phyloP scores from a whole-genome alignment of 2,113 vertebrate genomes.

The Spea bombifrons region DNA sequence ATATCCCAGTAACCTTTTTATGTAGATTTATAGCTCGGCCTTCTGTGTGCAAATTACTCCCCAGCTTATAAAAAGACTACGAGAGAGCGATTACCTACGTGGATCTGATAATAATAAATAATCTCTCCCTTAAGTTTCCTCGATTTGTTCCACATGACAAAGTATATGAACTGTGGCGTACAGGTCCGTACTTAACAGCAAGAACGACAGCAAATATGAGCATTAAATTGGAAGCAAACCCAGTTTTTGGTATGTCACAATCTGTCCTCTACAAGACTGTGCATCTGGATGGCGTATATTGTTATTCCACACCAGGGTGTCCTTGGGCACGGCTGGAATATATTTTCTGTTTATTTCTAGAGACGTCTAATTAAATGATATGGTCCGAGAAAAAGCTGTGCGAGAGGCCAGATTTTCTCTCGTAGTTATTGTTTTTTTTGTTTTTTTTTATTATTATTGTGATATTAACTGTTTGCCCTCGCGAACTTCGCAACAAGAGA shows the following conservation, averaged over 20 bases:
- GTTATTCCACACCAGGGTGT: conserved; percentile 44
- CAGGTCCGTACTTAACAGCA: conserved; percentile 51
- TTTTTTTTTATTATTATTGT: not conserved
- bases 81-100: not conserved
- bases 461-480: conserved; percentile 41
- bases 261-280: conserved; percentile 55
- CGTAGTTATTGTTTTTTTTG: conserved; percentile 15
- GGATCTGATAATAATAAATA: conserved; percentile 41
- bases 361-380: conserved; percentile 49
- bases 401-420: conserved; percentile 34
- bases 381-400: conserved; percentile 45
- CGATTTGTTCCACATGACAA: conserved; percentile 50
- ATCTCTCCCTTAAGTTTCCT: conserved; percentile 50
- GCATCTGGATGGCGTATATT: conserved; percentile 55
- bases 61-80: accelerated
- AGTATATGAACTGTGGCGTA: conserved; percentile 47
- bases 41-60: conserved; percentile 31
- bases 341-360: conserved; percentile 49
- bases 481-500: not conserved
- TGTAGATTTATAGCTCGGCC: conserved; percentile 4
- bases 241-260: conserved; percentile 55
- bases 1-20: not conserved
- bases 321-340: conserved; percentile 49
- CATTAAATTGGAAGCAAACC: conserved; percentile 57
- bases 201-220: conserved; percentile 50